Percentiles rank a stretch among this genome's conserved stretches.
Conservation (phyloP, 2,797 vertebrate species). For the Channa striata region DNA sequence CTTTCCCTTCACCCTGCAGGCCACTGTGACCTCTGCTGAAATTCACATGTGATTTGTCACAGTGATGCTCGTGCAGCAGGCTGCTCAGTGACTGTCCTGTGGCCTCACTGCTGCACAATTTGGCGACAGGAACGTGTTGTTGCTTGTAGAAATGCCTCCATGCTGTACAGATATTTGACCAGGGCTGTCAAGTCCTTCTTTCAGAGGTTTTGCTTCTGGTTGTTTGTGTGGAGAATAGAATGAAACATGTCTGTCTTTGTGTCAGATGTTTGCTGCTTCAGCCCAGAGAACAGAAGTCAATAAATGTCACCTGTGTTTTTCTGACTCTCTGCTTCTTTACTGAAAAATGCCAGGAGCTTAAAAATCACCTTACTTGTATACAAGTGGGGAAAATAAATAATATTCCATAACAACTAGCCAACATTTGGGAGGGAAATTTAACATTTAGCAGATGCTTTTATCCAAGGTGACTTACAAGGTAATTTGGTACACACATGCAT, state of each 20-base stretch:
- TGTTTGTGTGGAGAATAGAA: slow-evolving; percentile 4
- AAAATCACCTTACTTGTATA: not conserved
- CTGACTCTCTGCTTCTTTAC: slow-evolving; percentile 13
- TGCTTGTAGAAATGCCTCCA: slow-evolving; percentile 12
- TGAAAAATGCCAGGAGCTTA: too few relatives aligned
- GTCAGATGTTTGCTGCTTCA: slow-evolving; percentile 31
- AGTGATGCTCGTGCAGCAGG: not conserved
- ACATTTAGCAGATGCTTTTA: too few relatives aligned
- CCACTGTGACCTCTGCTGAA: not conserved
- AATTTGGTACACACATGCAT: too few relatives aligned
- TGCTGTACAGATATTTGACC: slow-evolving; percentile 3
- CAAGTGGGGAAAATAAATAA: too few relatives aligned
- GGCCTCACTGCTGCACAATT: not conserved
- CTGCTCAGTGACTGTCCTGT: slow-evolving; percentile 4
- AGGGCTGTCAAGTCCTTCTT: not conserved
- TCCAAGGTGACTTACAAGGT: too few relatives aligned
- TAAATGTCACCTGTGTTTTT: slow-evolving; percentile 55
- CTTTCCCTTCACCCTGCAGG: not conserved
- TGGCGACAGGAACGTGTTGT: not conserved
- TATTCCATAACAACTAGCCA: too few relatives aligned
- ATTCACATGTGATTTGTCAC: not conserved
- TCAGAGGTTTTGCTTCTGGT: not conserved
- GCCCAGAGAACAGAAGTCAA: slow-evolving; percentile 25
- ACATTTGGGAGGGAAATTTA: too few relatives aligned
- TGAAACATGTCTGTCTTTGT: slow-evolving; percentile 29